These are phyloP conservation scores for Hirtodrosophila duncani DNA, from an alignment of 2,888 invertebrate genomes.

Conservation along the genomic window DNA sequence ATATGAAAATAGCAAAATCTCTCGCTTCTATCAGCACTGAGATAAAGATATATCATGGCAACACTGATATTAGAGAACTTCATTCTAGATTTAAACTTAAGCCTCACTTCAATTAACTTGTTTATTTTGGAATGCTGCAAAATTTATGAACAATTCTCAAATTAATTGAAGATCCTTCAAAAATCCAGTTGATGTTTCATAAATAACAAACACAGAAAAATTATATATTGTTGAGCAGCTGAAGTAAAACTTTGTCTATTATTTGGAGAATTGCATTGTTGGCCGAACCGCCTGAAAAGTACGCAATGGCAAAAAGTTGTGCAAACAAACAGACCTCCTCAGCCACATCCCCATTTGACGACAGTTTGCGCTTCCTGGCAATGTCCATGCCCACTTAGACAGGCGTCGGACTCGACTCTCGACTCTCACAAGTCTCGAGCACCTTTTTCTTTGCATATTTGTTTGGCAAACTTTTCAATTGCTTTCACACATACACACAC, in stretches of 20 bases:
- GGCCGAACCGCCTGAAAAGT: constrained; percentile 14
- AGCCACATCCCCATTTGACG: neutral
- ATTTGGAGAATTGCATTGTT: constrained; percentile 36
- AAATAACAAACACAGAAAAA: no score
- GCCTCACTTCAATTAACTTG: neutral
- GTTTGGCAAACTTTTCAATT: constrained; percentile 64
- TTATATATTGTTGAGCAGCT: neutral
- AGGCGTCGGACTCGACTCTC: constrained; percentile 34
- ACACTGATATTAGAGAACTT: neutral
- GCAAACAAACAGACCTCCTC: no score
- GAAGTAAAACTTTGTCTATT: neutral
- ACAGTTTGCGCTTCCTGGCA: constrained; percentile 3
- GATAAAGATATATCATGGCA: neutral
- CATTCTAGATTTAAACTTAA: neutral
- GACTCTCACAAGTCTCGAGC: constrained; percentile 33
- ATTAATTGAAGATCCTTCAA: neutral
- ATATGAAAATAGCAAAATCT: no score
- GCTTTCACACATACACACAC: constrained; percentile 49
- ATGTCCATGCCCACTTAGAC: constrained; percentile 27
- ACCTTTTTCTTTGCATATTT: constrained; percentile 70
- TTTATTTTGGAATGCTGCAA: neutral
- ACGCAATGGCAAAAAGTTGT: constrained; percentile 62
- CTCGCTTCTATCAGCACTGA: no score
- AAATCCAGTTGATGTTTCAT: no score
- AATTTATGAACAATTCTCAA: no score